phyloP scores from a whole-genome alignment of 2,888 invertebrate species.

The Drosophila austrosaltans region DNA sequence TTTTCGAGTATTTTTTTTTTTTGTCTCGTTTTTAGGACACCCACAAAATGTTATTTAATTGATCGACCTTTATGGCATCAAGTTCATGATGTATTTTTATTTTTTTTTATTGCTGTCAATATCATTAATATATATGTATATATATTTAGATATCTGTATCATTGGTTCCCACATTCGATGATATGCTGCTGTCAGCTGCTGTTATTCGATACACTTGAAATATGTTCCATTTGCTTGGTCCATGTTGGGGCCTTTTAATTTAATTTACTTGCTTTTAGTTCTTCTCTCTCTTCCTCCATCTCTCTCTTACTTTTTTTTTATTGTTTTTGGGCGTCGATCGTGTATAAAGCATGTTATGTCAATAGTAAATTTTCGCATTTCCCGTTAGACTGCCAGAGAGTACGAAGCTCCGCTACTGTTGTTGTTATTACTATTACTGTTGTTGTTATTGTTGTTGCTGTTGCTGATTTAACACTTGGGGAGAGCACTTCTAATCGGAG shows the following conservation, averaged over 20 bases:
- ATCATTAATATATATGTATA: constrained; percentile 11
- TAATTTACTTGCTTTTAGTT: constrained; percentile 39
- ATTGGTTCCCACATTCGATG: constrained; percentile 27
- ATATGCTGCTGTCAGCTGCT: constrained; percentile 9
- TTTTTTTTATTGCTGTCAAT: constrained; percentile 41
- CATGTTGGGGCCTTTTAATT: constrained; percentile 45
- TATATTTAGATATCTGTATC: constrained; percentile 51
- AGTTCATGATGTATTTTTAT: constrained; percentile 56
- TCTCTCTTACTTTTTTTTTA: constrained; percentile 14
- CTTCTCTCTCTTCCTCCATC: constrained; percentile 8
- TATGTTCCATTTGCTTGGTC: neutral
- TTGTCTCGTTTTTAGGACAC: constrained; percentile 4
- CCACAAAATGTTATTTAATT: constrained; percentile 53
- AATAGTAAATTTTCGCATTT: constrained; percentile 64
- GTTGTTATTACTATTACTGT: constrained; percentile 12
- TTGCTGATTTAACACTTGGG: constrained; percentile 1
- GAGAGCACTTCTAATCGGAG: constrained; percentile 26
- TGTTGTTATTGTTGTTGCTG: constrained; percentile 13
- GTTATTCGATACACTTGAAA: constrained; percentile 25
- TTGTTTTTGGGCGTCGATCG: constrained; percentile 38
- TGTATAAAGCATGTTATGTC: constrained; percentile 65
- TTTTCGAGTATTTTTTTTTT: constrained; percentile 13
- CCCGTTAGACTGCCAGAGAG: constrained; percentile 48
- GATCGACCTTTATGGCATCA: constrained; percentile 64
- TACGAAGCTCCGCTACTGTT: constrained; percentile 30